Evolutionary conservation across 2,888 invertebrate species (phyloP).

Genomic region (Drosophila borborema): DNA sequence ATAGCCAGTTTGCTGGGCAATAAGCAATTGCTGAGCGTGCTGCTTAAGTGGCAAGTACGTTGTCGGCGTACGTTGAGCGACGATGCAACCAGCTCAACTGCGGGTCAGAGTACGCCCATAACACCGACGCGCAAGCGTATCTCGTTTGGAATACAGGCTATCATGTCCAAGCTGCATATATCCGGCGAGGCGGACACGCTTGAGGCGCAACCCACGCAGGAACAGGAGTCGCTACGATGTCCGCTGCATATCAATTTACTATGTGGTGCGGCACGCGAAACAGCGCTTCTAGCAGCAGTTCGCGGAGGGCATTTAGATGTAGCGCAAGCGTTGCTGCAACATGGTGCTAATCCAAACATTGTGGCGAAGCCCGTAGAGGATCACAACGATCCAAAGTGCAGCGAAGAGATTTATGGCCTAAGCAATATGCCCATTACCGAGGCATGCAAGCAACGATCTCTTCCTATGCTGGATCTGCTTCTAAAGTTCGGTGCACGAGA

Average conservation of each 20-base stretch:
- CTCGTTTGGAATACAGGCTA: constrained; percentile 94
- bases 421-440: constrained; percentile 85
- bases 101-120: constrained; percentile 82
- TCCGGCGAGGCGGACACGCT: constrained; percentile 86
- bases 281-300: constrained; percentile 93
- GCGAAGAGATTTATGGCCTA: constrained; percentile 85
- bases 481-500: constrained; percentile 91
- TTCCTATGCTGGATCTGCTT: constrained; percentile 84
- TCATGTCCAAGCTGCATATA: constrained; percentile 93
- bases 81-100: constrained; percentile 38
- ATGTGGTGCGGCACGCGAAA: constrained; percentile 92
- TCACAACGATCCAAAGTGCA: constrained; percentile 85
- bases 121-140: constrained; percentile 89
- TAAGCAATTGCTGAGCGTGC: constrained; percentile 90
- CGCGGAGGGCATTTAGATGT: constrained; percentile 91
- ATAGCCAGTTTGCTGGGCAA: constrained; percentile 95
- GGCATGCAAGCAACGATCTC: constrained; percentile 84
- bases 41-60: constrained; percentile 90
- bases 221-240: constrained; percentile 85
- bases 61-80: constrained; percentile 83
- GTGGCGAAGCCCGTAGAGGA: constrained; percentile 86
- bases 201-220: constrained; percentile 67
- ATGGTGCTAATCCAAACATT: constrained; percentile 93
- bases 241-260: constrained; percentile 91
- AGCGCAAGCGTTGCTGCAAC: constrained; percentile 89